These are phyloP conservation scores for Polyommatus icarus DNA, from an alignment of 2,888 invertebrate genomes.

Conservation along the genomic window DNA sequence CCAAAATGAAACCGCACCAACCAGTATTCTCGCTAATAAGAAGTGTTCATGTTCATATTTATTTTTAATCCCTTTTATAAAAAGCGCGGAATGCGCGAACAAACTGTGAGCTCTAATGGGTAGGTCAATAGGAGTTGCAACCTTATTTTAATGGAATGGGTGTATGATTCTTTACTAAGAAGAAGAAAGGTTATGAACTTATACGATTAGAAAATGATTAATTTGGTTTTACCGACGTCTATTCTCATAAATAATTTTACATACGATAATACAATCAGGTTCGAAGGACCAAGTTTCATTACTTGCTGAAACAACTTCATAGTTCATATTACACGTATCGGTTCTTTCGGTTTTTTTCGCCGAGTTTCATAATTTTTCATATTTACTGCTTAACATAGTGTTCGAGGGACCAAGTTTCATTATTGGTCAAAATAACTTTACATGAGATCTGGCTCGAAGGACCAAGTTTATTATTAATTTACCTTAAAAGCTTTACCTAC, in stretches of 20 bases:
- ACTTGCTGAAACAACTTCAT: no score
- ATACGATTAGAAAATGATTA: not conserved
- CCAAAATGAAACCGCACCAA: not conserved
- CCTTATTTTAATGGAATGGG: constrained; percentile 14
- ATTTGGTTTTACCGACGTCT: no score
- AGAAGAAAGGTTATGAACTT: not conserved
- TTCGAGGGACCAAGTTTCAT: no score
- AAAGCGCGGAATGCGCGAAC: constrained; percentile 29
- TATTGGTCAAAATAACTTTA: not conserved
- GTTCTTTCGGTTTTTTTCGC: no score
- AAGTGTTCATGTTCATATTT: constrained; percentile 12
- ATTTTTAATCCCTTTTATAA: constrained; percentile 29
- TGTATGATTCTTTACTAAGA: not conserved
- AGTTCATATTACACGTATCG: no score
- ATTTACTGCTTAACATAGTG: no score
- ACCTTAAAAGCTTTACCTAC: no score
- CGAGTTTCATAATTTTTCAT: no score
- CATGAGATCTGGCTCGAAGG: not conserved
- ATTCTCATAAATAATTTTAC: no score
- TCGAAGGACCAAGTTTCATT: no score
- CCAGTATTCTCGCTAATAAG: constrained; percentile 22
- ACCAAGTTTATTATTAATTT: not conserved
- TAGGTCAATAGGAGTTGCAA: constrained; percentile 10
- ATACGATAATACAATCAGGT: no score
- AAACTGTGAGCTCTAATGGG: not conserved